A percentile compares a stretch with the other conserved stretches of the same genome.
Evolutionary conservation across 2,888 invertebrate species (phyloP).

Genomic region (Diogma glabrata): DNA sequence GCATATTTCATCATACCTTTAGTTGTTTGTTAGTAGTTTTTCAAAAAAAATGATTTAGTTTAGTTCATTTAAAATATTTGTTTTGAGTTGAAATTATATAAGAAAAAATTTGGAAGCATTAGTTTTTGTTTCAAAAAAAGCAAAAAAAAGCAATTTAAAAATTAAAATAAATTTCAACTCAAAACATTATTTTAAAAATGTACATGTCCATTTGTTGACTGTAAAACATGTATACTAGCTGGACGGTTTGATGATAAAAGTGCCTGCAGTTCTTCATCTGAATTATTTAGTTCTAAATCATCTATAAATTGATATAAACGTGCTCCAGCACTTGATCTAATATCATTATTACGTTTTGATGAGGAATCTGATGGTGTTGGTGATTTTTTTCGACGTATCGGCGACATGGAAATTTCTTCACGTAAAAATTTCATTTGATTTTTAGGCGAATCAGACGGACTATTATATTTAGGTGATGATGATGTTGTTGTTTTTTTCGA

Average conservation of each 20-base stretch:
- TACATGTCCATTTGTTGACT: constrained; percentile 8
- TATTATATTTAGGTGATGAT: constrained; percentile 23
- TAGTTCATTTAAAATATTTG: no score
- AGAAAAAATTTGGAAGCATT: no score
- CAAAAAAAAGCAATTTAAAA: no score
- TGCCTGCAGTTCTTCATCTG: constrained; percentile 21
- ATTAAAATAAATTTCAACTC: no score
- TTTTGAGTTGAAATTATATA: no score
- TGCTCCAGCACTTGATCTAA: constrained; percentile 24
- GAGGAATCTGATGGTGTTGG: constrained; percentile 15
- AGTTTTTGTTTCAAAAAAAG: no score
- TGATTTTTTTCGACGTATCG: constrained; percentile 22
- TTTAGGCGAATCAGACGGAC: constrained; percentile 24
- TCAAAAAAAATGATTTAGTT: no score
- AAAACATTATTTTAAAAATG: neutral
- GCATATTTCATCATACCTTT: no score
- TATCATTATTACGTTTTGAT: constrained; percentile 7
- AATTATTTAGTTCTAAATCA: constrained; percentile 16
- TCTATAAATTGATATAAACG: constrained; percentile 20
- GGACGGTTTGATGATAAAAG: constrained; percentile 19
- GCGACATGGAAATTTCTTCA: constrained; percentile 14
- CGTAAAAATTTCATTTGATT: constrained; percentile 14
- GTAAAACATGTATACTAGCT: constrained; percentile 23
- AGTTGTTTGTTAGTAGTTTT: no score
- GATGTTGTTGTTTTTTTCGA: constrained; percentile 24